Base-by-base conservation (phyloP, 2,113 vertebrate genomes). In the Podiceps cristatus region DNA sequence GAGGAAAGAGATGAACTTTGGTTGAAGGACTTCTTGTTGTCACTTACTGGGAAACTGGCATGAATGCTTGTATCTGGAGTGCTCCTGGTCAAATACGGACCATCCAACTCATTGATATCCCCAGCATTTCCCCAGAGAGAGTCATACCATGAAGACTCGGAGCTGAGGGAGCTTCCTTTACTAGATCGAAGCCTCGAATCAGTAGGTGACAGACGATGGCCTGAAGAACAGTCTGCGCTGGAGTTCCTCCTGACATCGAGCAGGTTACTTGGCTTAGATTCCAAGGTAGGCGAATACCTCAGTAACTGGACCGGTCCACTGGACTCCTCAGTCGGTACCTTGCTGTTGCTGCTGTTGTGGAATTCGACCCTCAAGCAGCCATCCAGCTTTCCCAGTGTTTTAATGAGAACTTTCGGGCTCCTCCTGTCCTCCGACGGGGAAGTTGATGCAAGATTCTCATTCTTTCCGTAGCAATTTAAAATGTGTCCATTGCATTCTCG, bases 101-200 rank as follows among this genome's bases (percentile, higher is more conserved):
- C 98, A 53, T 99, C 99, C 56, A 98, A 84, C 72, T 99, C 99
- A n/a, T 98, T 98, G 33, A 98, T 95, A 83, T 99, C 99, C 13
- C 98, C 93, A 71, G 82, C 89, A 9, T 98, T 98, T 60, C 99
- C 99, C 99, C 99, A 99, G 8, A 99, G 99, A 29, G 98, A 99
- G 96, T 99, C 99, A 35, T 99, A 99, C 99, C 99, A 99, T 9
- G 99, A 99, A 17, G 99, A 99, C 88, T 99, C 99, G 0, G 99
- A 99, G 96, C 99, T 99, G 69, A 99, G 97, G 0, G 99, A 99
- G 97, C 99, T 99, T 47, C 99, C 99, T 95, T 99, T 99, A 97
- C 99, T 99, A 62, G 99, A 99, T 75, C 98, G 98, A 84, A 98
- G 98, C 23, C 96, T 98, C n/a, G 98, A 98, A 91, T 98, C 98